These are phyloP conservation scores for Meda fulgida DNA, from an alignment of 2,797 vertebrate genomes.

Conservation along the genomic window DNA sequence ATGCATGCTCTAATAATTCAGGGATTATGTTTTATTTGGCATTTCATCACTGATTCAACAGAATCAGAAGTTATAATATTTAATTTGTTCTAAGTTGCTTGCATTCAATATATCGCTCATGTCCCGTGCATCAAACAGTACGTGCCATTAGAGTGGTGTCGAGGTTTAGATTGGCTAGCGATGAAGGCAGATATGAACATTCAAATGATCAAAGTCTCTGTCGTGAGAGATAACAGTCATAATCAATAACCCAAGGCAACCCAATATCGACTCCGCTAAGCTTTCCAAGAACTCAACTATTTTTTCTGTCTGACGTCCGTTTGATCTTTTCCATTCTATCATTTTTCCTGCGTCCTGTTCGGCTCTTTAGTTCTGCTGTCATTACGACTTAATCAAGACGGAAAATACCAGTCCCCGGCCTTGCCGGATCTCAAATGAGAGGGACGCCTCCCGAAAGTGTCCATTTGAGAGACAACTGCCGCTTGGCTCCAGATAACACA, in stretches of 20 bases:
- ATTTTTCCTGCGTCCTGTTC: slow-evolving; percentile 42
- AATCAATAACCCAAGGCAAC: slow-evolving; percentile 70
- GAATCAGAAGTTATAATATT: background rate
- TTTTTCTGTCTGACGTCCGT: slow-evolving; percentile 32
- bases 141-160: slow-evolving; percentile 62
- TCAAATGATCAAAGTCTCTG: slow-evolving; percentile 68
- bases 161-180: slow-evolving; percentile 50
- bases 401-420: slow-evolving; percentile 73
- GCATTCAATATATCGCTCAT: background rate
- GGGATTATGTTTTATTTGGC: slow-evolving; percentile 16
- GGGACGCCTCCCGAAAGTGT: slow-evolving; percentile 57
- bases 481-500: slow-evolving; percentile 51
- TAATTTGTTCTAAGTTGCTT: background rate
- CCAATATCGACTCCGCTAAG: slow-evolving; percentile 56
- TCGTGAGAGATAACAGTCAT: slow-evolving; percentile 74
- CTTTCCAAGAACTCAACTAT: slow-evolving; percentile 59
- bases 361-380: slow-evolving; percentile 68
- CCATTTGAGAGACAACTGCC: slow-evolving; percentile 26
- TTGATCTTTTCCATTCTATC: slow-evolving; percentile 56
- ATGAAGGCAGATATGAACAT: slow-evolving; percentile 71
- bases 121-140: slow-evolving; percentile 63
- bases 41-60: background rate
- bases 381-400: slow-evolving; percentile 77
- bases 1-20: slow-evolving; percentile 4
- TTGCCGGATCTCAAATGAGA: slow-evolving; percentile 66